A percentile compares a stretch with the other conserved stretches of the same genome.
Conservation (phyloP, 30 jellyfish, hydroid and myxozoan species). For the Aurelia coerulea region DNA sequence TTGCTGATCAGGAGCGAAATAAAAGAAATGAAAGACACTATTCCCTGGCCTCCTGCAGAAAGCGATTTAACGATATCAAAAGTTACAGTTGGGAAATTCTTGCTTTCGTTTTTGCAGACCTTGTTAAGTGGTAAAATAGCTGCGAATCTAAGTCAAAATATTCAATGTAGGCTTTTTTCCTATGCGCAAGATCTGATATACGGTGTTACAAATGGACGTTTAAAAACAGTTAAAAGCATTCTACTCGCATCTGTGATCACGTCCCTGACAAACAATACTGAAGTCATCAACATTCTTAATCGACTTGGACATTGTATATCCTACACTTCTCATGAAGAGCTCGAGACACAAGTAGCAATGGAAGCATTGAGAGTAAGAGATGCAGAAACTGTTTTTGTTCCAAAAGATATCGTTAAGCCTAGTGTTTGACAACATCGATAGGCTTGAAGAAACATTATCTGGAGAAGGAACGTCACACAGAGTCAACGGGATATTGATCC, state of each 20-base stretch:
- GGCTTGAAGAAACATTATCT: conserved; percentile 44
- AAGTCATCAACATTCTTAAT: background rate
- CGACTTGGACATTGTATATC: conserved; percentile 18
- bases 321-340: conserved; percentile 33
- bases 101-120: conserved; percentile 9
- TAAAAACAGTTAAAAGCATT: conserved; percentile 24
- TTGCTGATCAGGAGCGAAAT: conserved; percentile 23
- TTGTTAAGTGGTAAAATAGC: conserved; percentile 10
- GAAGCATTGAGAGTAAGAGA: conserved; percentile 18
- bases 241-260: conserved; percentile 15
- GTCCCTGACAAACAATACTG: conserved; percentile 13
- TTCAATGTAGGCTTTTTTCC: conserved; percentile 6
- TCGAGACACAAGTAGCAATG: conserved; percentile 31
- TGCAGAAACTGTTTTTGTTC: conserved; percentile 13
- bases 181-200: conserved; percentile 26
- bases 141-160: conserved; percentile 1
- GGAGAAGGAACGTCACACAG: conserved; percentile 31
- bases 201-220: conserved; percentile 29
- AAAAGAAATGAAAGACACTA: conserved; percentile 21
- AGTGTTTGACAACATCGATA: conserved; percentile 26
- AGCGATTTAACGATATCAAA: conserved; percentile 17
- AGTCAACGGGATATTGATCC: conserved; percentile 38
- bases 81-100: conserved; percentile 15
- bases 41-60: conserved; percentile 35
- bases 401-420: conserved; percentile 14